These are phyloP conservation scores for Thysanoteuthis rhombus DNA, from an alignment of 2,888 invertebrate genomes.

Conservation along the genomic window DNA sequence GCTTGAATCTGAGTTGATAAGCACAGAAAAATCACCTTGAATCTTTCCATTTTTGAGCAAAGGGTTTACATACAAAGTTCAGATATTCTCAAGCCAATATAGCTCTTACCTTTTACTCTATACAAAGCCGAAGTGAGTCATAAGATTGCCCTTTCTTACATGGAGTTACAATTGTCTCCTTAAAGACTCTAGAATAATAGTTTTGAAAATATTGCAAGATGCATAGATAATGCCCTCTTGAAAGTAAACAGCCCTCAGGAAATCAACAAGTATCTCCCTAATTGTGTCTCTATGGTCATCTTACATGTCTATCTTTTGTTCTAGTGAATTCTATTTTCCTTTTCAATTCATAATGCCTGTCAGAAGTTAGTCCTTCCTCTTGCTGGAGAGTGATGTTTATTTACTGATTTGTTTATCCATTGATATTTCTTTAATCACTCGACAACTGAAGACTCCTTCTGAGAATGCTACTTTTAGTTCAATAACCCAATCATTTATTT, in stretches of 20 bases:
- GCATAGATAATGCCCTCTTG: not conserved
- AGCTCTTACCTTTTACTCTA: not conserved
- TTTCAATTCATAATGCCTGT: not conserved
- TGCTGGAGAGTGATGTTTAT: not conserved
- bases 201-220: not conserved
- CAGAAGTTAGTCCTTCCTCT: not conserved
- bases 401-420: not conserved
- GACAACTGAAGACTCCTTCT: not conserved
- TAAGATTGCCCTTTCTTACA: not conserved
- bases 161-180: not conserved
- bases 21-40: not conserved
- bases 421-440: not conserved
- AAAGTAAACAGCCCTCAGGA: conserved; percentile 12
- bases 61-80: not conserved
- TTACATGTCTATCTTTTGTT: not conserved
- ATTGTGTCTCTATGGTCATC: not conserved
- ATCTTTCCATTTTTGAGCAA: not conserved
- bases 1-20: not conserved
- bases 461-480: too few species aligned
- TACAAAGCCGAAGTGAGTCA: not conserved
- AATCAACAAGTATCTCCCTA: not conserved
- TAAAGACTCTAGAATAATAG: not conserved
- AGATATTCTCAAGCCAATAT: not conserved
- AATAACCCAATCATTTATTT: not conserved
- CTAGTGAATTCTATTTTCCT: not conserved